phyloP scores from a whole-genome alignment of 2,113 vertebrate genomes.

The Sebastes schlegelii region DNA sequence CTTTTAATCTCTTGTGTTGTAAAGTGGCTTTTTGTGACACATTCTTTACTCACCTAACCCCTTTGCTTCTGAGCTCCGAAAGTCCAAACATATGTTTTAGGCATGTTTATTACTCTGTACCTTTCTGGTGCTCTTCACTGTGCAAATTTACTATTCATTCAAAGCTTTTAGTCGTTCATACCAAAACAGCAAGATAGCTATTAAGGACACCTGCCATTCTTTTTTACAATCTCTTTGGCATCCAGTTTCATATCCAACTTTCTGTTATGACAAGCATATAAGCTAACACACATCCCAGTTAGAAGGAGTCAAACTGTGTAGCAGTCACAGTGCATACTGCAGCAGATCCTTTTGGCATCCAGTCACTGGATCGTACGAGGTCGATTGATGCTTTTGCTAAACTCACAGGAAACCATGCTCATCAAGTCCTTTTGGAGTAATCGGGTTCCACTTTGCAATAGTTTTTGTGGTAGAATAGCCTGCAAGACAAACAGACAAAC shows the following conservation, averaged over 20 bases:
- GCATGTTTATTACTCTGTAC: conserved; percentile 39
- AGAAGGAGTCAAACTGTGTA: conserved; percentile 35
- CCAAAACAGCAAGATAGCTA: conserved; percentile 8
- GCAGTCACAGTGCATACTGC: conserved; percentile 32
- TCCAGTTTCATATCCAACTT: conserved; percentile 50
- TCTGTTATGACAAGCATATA: conserved; percentile 13
- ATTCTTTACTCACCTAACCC: conserved; percentile 46
- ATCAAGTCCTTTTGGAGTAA: conserved; percentile 81
- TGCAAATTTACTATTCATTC: conserved; percentile 72
- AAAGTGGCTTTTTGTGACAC: conserved; percentile 69
- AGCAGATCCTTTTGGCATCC: conserved; percentile 30
- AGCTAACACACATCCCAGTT: no score
- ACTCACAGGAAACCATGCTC: conserved; percentile 84
- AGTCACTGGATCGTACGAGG: conserved; percentile 20
- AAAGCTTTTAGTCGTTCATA: conserved; percentile 53
- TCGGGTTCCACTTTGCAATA: conserved; percentile 82
- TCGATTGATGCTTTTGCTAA: neutral
- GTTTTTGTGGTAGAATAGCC: conserved; percentile 73
- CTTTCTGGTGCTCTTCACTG: conserved; percentile 54
- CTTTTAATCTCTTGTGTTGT: conserved; percentile 33
- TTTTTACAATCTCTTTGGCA: conserved; percentile 71
- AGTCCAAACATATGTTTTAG: conserved; percentile 10
- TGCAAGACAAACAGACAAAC: conserved; percentile 54
- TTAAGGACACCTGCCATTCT: conserved; percentile 28
- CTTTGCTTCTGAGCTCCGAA: conserved; percentile 8